A percentile compares a stretch with the other conserved stretches of the same genome.
Evolutionary conservation across 2,113 vertebrate species (phyloP).

Genomic region (Galemys pyrenaicus): DNA sequence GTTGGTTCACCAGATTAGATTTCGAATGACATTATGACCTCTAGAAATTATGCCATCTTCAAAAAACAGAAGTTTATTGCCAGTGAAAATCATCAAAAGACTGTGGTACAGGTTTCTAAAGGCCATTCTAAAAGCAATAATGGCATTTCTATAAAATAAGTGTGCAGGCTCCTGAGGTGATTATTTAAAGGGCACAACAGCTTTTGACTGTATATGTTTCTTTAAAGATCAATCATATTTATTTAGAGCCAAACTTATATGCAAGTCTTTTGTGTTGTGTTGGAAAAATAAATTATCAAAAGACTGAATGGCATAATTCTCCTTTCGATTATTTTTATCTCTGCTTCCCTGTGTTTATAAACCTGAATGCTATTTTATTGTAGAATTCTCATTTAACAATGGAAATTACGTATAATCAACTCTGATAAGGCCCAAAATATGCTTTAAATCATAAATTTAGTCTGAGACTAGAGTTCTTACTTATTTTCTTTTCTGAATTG

Average conservation of each 20-base stretch:
- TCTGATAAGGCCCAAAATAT: not conserved
- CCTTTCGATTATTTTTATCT: slow-evolving; percentile 36
- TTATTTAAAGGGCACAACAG: not conserved
- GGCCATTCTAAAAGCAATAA: slow-evolving; percentile 14
- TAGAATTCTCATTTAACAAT: not conserved
- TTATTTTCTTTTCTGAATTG: not conserved
- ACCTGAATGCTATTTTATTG: slow-evolving; percentile 3
- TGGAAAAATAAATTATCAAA: slow-evolving; percentile 42
- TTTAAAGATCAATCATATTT: slow-evolving; percentile 23
- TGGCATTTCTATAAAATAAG: not conserved
- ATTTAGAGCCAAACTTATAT: not conserved
- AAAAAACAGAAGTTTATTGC: slow-evolving; percentile 32
- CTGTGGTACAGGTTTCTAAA: slow-evolving; percentile 30
- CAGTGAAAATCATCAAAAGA: not conserved
- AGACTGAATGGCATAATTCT: slow-evolving; percentile 2
- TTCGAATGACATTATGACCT: not conserved
- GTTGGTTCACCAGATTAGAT: not conserved
- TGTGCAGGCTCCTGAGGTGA: not conserved
- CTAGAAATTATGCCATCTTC: not conserved
- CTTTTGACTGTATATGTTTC: slow-evolving; percentile 12
- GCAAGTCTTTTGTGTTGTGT: not conserved
- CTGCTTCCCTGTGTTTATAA: not conserved
- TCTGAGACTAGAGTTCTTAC: not conserved
- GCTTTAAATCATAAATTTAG: not conserved
- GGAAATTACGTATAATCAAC: not conserved